phyloP scores from a whole-genome alignment of 2,797 vertebrate genomes.

The Pempheris klunzingeri region DNA sequence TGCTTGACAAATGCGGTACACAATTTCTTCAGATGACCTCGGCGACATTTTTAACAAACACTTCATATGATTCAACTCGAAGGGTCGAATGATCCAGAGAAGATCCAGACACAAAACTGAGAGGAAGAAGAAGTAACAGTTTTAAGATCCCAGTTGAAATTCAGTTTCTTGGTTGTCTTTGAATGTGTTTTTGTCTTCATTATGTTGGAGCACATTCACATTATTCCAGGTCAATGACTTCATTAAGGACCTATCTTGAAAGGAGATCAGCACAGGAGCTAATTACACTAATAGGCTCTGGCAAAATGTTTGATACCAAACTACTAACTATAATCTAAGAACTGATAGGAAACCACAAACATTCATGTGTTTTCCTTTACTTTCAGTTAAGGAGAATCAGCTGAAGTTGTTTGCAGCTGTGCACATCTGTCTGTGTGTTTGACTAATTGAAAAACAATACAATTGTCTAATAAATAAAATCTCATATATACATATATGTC shows the following conservation, averaged over 20 bases:
- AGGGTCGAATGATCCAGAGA: not conserved
- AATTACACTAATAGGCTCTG: slow-evolving; percentile 74
- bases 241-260: slow-evolving; percentile 63
- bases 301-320: slow-evolving; percentile 68
- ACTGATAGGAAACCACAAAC: slow-evolving; percentile 44
- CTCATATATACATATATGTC: too few relatives aligned
- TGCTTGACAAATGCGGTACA: not conserved
- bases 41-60: not conserved
- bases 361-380: slow-evolving; percentile 25
- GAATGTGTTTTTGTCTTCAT: slow-evolving; percentile 55
- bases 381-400: slow-evolving; percentile 27
- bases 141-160: slow-evolving; percentile 39
- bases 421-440: not conserved
- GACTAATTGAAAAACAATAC: not conserved
- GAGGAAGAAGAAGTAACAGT: not conserved
- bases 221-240: slow-evolving; percentile 71
- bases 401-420: slow-evolving; percentile 2
- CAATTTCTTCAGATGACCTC: slow-evolving; percentile 1
- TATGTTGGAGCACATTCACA: slow-evolving; percentile 55
- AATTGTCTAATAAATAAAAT: too few relatives aligned
- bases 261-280: slow-evolving; percentile 62
- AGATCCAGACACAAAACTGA: not conserved
- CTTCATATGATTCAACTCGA: slow-evolving; percentile 1
- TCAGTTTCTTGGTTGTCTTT: slow-evolving; percentile 20
- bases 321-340: slow-evolving; percentile 55